Evolutionary conservation across 2,888 invertebrate genomes (phyloP).

Genomic region (Dryocosmus kuriphilus): DNA sequence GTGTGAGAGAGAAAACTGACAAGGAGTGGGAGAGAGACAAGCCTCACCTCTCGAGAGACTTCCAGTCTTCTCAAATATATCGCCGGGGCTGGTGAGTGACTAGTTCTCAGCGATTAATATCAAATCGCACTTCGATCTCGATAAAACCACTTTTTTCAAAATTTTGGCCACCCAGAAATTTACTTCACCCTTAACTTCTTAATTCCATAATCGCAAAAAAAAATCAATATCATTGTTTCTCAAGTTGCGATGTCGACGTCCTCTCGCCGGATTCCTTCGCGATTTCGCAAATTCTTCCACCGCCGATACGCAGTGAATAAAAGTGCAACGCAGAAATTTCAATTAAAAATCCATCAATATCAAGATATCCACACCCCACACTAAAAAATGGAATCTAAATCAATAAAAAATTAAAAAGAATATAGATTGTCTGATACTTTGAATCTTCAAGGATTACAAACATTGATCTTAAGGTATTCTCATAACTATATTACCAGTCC

Average conservation of each 20-base stretch:
- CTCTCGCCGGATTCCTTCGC: conserved; percentile 14
- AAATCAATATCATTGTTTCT: conserved; percentile 10
- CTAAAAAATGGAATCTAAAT: no score
- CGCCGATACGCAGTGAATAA: conserved; percentile 12
- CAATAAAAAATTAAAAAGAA: neutral
- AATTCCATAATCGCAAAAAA: neutral
- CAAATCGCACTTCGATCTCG: conserved; percentile 58
- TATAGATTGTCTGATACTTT: neutral
- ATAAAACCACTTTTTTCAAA: neutral
- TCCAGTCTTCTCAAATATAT: conserved; percentile 69
- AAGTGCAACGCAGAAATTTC: neutral
- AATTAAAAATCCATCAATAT: neutral
- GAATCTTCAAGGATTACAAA: no score
- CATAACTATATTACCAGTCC: neutral
- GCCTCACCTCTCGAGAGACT: conserved; percentile 57
- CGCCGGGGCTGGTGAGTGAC: conserved; percentile 58
- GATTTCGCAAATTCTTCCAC: conserved; percentile 24
- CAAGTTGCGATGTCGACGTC: conserved; percentile 12
- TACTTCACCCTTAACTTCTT: neutral
- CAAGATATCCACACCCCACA: neutral
- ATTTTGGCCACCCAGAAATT: neutral
- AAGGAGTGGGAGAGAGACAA: conserved; percentile 51
- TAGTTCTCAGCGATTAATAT: conserved; percentile 63
- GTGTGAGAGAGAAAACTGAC: conserved; percentile 49
- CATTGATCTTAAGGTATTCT: neutral